phyloP scores from a whole-genome alignment of 2,797 vertebrate species.

The Falco concolor region DNA sequence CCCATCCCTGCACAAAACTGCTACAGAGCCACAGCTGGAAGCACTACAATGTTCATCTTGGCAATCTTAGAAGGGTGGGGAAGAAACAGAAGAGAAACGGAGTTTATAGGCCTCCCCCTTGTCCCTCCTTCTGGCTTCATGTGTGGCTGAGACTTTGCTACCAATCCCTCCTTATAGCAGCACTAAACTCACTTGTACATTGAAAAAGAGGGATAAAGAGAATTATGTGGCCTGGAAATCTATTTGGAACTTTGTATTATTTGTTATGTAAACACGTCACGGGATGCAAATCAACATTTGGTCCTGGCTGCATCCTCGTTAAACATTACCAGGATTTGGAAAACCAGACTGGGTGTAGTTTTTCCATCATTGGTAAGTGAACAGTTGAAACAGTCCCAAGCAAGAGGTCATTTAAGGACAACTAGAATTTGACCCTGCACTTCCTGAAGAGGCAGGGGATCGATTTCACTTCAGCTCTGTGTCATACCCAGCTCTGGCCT shows the following conservation, averaged over 20 bases:
- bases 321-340: slow-evolving; percentile 27
- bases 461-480: slow-evolving; percentile 29
- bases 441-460: slow-evolving; percentile 17
- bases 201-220: background rate
- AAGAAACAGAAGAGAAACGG: background rate
- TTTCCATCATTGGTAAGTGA: slow-evolving; percentile 7
- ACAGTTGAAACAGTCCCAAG: background rate
- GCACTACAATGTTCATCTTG: background rate
- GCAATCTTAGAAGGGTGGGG: background rate
- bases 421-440: slow-evolving; percentile 41
- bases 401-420: slow-evolving; percentile 31
- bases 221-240: background rate
- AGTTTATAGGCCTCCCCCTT: background rate
- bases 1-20: background rate
- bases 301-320: background rate
- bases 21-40: background rate
- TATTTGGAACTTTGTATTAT: background rate
- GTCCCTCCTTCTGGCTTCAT: background rate
- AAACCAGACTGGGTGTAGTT: slow-evolving; percentile 29
- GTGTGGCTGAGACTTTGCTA: background rate
- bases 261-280: background rate
- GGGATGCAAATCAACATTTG: slow-evolving; percentile 11
- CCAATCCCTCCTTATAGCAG: background rate
- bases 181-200: background rate
- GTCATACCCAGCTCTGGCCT: background rate